Evolutionary conservation across 2,888 invertebrate genomes (phyloP).

Genomic region (Athalia rosae): DNA sequence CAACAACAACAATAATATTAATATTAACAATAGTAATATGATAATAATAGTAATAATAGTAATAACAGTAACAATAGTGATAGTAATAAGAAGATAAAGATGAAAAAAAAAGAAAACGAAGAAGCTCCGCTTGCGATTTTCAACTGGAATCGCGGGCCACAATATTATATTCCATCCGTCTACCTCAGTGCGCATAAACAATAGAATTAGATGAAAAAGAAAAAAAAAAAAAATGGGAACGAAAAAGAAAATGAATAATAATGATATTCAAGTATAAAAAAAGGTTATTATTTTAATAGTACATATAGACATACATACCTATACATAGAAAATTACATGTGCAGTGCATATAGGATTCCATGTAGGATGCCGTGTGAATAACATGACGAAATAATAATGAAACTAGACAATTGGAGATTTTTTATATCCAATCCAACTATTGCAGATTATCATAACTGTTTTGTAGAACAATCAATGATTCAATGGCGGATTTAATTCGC

Average conservation of each 20-base stretch:
- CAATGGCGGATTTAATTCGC: no score
- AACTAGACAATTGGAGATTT: neutral
- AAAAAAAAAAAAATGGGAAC: conserved; percentile 10
- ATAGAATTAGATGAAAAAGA: conserved; percentile 60
- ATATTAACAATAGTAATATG: conserved; percentile 9
- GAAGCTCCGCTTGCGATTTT: neutral
- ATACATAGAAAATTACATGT: conserved; percentile 6
- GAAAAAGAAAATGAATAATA: neutral
- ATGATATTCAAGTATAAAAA: neutral
- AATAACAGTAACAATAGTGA: neutral
- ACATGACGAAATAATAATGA: neutral
- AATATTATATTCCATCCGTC: conserved; percentile 68
- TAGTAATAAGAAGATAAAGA: neutral
- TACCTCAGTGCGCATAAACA: conserved; percentile 71
- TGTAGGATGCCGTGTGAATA: neutral
- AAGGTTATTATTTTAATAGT: conserved; percentile 1
- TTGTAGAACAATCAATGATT: no score
- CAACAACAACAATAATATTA: neutral
- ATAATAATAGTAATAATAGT: neutral
- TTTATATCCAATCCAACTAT: no score
- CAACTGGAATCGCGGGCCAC: neutral
- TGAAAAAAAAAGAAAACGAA: neutral
- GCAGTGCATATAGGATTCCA: neutral
- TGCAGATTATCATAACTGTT: no score
- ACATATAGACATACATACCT: conserved; percentile 6